These are phyloP conservation scores for Spinus pinus DNA, from an alignment of 2,797 vertebrate species.

Conservation along the genomic window DNA sequence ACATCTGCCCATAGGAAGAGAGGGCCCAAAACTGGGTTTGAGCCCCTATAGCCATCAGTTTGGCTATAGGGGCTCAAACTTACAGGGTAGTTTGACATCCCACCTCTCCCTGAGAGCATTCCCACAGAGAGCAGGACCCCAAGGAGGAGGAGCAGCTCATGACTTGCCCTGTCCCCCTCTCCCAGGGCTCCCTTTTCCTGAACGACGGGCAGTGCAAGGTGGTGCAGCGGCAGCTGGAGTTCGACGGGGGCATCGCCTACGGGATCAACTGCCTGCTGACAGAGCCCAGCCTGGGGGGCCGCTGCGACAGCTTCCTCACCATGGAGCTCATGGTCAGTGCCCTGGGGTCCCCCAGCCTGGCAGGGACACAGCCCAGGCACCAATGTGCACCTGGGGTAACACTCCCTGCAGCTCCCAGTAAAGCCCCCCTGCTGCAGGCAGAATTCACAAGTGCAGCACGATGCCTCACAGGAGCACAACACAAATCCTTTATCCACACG, in stretches of 20 bases:
- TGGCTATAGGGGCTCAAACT: neutral
- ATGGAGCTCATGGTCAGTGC: slow-evolving; percentile 76
- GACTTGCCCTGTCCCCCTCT: neutral
- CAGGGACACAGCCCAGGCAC: no score
- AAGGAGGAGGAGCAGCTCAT: neutral
- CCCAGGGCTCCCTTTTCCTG: slow-evolving; percentile 86
- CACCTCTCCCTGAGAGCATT: neutral
- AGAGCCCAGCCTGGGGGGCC: slow-evolving; percentile 87
- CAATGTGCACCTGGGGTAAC: accelerated
- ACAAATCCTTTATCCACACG: neutral
- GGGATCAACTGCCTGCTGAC: slow-evolving; percentile 90
- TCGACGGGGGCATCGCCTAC: slow-evolving; percentile 83
- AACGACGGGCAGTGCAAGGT: slow-evolving; percentile 82
- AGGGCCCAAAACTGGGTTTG: neutral
- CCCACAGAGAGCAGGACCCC: neutral
- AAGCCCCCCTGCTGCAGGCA: neutral
- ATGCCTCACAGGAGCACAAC: accelerated
- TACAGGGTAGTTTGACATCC: neutral
- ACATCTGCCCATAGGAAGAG: neutral
- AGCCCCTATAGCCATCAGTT: neutral
- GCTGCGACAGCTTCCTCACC: slow-evolving; percentile 79
- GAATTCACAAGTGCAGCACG: neutral
- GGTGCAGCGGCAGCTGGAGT: slow-evolving; percentile 83
- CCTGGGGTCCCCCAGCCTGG: accelerated
- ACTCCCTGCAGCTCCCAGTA: neutral